Percentiles rank a stretch among this genome's conserved stretches.
phyloP scores from a whole-genome alignment of 2,797 vertebrate genomes.

The Philypnodon macrostomus region DNA sequence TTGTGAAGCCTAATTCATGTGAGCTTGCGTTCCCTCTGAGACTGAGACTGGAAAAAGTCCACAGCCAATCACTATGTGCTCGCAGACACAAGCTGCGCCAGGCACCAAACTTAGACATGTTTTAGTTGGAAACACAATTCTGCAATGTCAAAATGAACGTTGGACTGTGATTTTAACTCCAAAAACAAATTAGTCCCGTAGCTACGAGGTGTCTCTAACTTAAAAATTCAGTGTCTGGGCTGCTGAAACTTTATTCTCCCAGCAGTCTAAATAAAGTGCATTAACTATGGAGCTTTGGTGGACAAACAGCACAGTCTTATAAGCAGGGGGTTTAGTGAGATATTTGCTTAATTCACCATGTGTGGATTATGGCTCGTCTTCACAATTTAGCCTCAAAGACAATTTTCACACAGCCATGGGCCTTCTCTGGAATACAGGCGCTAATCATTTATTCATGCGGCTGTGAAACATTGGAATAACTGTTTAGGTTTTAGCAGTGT shows the following conservation, averaged over 20 bases:
- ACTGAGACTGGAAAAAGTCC: constrained; percentile 31
- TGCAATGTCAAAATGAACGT: not conserved
- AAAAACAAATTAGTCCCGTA: not conserved
- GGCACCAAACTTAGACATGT: not conserved
- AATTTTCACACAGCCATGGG: not conserved
- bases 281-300: not conserved
- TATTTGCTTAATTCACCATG: constrained; percentile 1
- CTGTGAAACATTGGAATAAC: too few species aligned
- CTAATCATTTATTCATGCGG: too few species aligned
- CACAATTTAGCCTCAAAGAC: not conserved
- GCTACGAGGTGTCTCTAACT: not conserved
- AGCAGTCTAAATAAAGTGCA: not conserved
- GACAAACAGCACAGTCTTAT: not conserved
- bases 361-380: not conserved
- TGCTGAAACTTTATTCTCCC: not conserved
- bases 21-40: constrained; percentile 14
- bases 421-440: not conserved
- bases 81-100: constrained; percentile 22
- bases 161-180: not conserved
- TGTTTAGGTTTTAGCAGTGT: too few species aligned
- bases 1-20: constrained; percentile 30
- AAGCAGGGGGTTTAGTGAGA: not conserved
- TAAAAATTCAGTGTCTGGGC: too few species aligned
- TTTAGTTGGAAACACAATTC: constrained; percentile 4
- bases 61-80: constrained; percentile 11